Evolutionary conservation across 2,113 vertebrate genomes (phyloP).

Genomic region (Petaurus breviceps): DNA sequence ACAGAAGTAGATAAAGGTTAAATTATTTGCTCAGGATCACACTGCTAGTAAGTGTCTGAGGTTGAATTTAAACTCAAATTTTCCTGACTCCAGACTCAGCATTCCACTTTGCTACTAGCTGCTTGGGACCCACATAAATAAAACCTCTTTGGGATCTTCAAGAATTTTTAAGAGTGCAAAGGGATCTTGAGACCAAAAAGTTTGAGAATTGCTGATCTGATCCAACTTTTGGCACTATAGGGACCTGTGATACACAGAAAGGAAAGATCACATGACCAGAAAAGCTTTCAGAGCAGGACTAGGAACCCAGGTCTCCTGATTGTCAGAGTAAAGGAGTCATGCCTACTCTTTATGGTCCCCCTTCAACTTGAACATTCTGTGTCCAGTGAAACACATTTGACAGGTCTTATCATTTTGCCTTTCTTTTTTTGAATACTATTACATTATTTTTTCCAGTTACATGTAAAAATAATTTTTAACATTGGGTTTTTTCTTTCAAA

Average conservation of each 20-base stretch:
- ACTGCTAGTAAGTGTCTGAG: neutral
- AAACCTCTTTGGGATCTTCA: neutral
- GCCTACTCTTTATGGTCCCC: neutral
- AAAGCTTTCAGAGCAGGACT: neutral
- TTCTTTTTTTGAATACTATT: too few species aligned
- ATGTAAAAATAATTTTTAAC: neutral
- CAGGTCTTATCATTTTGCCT: neutral
- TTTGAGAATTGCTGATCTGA: neutral
- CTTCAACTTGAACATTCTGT: neutral
- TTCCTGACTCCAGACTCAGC: neutral
- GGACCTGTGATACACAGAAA: neutral
- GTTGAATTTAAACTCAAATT: neutral
- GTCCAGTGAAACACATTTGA: neutral
- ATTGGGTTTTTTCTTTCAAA: neutral
- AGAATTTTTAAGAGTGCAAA: neutral
- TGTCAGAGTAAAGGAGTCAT: neutral
- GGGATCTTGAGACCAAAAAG: neutral
- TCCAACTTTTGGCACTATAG: neutral
- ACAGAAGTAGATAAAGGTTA: neutral
- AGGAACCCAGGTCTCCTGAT: too few species aligned
- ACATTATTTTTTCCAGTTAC: neutral
- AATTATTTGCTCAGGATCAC: neutral
- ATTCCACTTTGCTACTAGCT: neutral
- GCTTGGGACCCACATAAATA: neutral
- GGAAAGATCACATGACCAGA: accelerated